Conservation (phyloP, 2,113 vertebrate species). For the Grallaria varia region DNA sequence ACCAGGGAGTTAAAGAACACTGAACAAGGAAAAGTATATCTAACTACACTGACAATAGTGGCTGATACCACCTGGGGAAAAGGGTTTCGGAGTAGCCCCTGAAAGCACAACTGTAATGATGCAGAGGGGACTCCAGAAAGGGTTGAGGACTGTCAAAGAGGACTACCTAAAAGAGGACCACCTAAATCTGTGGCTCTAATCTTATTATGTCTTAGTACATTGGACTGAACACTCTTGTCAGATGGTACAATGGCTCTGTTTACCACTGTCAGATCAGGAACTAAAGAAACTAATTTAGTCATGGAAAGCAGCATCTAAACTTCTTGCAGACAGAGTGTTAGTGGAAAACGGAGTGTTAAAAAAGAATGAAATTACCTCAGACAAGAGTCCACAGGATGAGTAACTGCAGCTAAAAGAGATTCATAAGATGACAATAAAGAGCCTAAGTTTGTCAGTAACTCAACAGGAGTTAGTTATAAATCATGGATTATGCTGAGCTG, state of each 20-base stretch:
- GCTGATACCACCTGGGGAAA: background rate
- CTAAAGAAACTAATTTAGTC: background rate
- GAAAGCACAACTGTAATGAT: background rate
- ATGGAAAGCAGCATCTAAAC: background rate
- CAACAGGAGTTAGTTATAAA: background rate
- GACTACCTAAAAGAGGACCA: background rate
- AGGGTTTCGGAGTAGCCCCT: background rate
- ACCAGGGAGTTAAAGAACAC: background rate
- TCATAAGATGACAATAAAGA: background rate
- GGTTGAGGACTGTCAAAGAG: background rate
- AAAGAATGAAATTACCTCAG: background rate
- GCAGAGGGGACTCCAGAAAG: background rate
- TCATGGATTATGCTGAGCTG: background rate
- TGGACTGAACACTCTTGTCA: background rate
- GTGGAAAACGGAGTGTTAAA: too few species aligned
- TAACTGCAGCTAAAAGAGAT: background rate
- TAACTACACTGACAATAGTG: background rate
- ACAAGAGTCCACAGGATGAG: background rate
- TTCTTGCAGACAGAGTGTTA: background rate
- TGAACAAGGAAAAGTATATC: background rate
- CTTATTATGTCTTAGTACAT: background rate
- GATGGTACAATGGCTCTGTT: background rate
- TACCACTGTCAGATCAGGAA: background rate
- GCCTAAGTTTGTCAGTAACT: background rate
- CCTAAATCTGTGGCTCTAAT: background rate